Evolutionary conservation across 2,888 invertebrate genomes (phyloP).

Genomic region (Heliconius erato): DNA sequence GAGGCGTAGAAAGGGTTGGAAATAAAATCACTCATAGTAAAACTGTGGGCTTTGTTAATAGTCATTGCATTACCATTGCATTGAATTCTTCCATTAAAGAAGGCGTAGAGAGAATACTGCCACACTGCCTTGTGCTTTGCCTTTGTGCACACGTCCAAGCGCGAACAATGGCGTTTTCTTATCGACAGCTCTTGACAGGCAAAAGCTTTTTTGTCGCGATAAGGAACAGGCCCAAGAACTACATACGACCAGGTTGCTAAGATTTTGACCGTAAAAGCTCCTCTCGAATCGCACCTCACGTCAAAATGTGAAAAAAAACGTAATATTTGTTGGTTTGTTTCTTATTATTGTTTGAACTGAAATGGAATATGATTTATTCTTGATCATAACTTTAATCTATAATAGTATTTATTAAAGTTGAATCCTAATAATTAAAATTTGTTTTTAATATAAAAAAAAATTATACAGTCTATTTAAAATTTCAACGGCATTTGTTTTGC

Average conservation of each 20-base stretch:
- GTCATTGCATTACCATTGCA: constrained; percentile 46
- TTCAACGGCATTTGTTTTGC: too few species aligned
- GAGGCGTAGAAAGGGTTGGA: constrained; percentile 34
- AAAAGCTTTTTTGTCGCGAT: constrained; percentile 82
- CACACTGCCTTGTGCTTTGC: constrained; percentile 47
- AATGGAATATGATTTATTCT: not conserved
- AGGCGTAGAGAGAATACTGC: constrained; percentile 40
- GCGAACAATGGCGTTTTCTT: constrained; percentile 78
- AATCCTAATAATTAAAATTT: not conserved
- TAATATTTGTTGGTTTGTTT: too few species aligned
- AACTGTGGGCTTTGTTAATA: constrained; percentile 47
- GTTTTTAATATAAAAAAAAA: not conserved
- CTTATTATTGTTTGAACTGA: not conserved
- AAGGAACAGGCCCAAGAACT: constrained; percentile 67
- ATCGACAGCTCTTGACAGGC: constrained; percentile 81
- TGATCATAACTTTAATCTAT: too few species aligned
- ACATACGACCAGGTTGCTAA: constrained; percentile 58
- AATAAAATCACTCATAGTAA: constrained; percentile 43
- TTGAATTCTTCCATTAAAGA: constrained; percentile 49
- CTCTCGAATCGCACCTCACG: constrained; percentile 54
- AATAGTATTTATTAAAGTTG: too few species aligned
- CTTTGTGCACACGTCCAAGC: constrained; percentile 53
- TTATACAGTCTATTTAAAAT: too few species aligned
- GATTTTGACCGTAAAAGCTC: constrained; percentile 72
- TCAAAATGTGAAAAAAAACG: not conserved